These are phyloP conservation scores for Medauroidea extradentata DNA, from an alignment of 1,140 invertebrate species.

Conservation along the genomic window DNA sequence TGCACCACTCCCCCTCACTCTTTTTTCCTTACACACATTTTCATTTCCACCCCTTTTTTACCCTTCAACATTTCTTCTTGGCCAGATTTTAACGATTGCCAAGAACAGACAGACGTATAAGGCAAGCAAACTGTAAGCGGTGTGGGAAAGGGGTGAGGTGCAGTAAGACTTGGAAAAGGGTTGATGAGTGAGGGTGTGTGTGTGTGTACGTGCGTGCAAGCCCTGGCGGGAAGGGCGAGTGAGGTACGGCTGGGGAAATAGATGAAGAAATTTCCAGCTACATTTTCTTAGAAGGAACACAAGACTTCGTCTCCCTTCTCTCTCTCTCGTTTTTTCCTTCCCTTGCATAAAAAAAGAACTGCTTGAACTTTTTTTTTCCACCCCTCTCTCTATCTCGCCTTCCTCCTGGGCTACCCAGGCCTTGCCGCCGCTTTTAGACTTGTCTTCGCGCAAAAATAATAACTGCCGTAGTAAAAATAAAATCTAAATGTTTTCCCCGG, in stretches of 20 bases:
- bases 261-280: slow-evolving; percentile 20
- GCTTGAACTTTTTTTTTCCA: no score
- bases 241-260: slow-evolving; percentile 5
- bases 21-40: not conserved
- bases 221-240: not conserved
- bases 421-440: no score
- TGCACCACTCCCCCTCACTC: not conserved
- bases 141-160: not conserved
- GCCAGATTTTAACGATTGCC: slow-evolving; percentile 20
- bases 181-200: slow-evolving; percentile 17
- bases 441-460: no score
- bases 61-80: slow-evolving; percentile 16
- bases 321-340: no score
- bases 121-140: slow-evolving; percentile 1
- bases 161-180: slow-evolving; percentile 6
- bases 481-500: no score
- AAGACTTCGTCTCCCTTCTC: no score
- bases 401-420: no score
- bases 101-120: slow-evolving; percentile 17
- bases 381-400: no score
- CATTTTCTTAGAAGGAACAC: slow-evolving; percentile 14
- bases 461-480: no score
- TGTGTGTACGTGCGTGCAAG: no score
- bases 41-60: not conserved
- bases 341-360: no score